Evolutionary conservation across 1,140 invertebrate genomes (phyloP).

Genomic region (Euschistus heros): DNA sequence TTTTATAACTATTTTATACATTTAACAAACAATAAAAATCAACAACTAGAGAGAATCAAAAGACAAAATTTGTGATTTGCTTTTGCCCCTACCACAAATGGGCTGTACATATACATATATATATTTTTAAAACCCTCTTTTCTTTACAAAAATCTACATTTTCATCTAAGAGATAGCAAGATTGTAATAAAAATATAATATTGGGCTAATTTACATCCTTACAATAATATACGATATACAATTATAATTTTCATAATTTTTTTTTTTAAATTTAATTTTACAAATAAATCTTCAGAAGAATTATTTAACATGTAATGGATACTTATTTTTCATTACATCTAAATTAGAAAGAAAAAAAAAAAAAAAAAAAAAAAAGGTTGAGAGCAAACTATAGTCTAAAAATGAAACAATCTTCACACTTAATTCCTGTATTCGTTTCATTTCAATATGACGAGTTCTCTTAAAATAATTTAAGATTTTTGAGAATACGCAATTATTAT

Average conservation of each 20-base stretch:
- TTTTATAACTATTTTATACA: conserved; percentile 10
- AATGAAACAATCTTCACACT: conserved; percentile 1
- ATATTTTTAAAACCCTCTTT: conserved; percentile 11
- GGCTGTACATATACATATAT: background rate
- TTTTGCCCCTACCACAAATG: conserved; percentile 4
- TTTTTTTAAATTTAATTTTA: background rate
- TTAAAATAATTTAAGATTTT: background rate
- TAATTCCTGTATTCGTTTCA: conserved; percentile 13
- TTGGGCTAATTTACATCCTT: conserved; percentile 12
- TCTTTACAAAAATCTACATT: conserved; percentile 13
- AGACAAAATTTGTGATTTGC: background rate
- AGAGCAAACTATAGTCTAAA: no score
- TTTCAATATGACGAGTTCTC: conserved; percentile 10
- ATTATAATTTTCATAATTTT: background rate
- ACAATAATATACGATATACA: background rate
- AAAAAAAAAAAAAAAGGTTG: no score
- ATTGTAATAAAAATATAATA: conserved; percentile 18
- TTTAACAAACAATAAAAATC: conserved; percentile 15
- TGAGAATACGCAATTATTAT: background rate
- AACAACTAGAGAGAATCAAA: conserved; percentile 14
- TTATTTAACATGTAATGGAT: no score
- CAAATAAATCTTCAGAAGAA: background rate
- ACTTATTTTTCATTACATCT: no score
- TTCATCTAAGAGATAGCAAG: conserved; percentile 14
- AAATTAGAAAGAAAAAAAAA: no score